These are phyloP conservation scores for Sarotherodon lohbergeri DNA, from an alignment of 2,113 vertebrate genomes.

Conservation along the genomic window DNA sequence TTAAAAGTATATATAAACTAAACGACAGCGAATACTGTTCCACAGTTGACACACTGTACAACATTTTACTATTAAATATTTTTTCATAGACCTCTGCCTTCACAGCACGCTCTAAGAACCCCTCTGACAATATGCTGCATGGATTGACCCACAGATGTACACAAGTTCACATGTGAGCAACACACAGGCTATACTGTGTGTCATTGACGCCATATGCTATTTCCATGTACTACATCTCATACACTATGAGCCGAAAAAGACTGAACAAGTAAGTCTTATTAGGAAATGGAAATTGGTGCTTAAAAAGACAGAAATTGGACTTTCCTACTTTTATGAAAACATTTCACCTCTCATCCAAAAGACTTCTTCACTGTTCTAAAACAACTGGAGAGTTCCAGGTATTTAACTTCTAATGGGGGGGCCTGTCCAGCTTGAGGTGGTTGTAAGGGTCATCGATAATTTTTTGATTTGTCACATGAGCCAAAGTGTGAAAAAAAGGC, in stretches of 20 bases:
- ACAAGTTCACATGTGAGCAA: not conserved
- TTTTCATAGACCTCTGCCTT: not conserved
- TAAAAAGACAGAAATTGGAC: not conserved
- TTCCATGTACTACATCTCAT: not conserved
- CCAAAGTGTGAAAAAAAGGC: not conserved
- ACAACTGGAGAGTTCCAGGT: not conserved
- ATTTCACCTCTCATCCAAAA: not conserved
- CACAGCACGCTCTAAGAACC: not conserved
- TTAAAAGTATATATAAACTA: not conserved
- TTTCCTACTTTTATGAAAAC: not conserved
- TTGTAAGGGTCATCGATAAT: not conserved
- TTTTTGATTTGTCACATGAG: not conserved
- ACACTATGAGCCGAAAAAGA: not conserved
- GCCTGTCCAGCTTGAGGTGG: not conserved
- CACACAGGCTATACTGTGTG: not conserved
- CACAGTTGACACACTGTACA: not conserved
- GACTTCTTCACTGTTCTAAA: not conserved
- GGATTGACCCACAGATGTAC: not conserved
- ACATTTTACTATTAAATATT: not conserved
- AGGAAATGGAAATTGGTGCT: not conserved
- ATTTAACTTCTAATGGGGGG: not conserved
- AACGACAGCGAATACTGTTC: fast-evolving
- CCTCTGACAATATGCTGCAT: not conserved
- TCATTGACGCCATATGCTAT: not conserved
- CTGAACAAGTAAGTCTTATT: not conserved